phyloP scores from a whole-genome alignment of 2,888 invertebrate genomes.

The Cryptocephalus moraei region DNA sequence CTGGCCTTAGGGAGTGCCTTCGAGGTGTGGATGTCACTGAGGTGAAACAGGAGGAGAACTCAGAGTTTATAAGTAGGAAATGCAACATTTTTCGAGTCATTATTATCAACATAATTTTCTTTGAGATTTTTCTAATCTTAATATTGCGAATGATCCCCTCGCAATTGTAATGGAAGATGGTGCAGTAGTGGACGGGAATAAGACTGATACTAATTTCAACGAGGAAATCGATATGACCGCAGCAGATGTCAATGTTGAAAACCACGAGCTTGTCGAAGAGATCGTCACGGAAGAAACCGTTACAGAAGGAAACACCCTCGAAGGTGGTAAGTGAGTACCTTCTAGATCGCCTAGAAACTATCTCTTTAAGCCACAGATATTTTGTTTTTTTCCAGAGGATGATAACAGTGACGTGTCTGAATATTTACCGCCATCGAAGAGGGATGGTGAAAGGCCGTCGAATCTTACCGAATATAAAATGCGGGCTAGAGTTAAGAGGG shows the following conservation, averaged over 20 bases:
- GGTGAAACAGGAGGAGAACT: constrained; percentile 27
- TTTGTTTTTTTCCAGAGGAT: constrained; percentile 1
- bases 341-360: too few relatives aligned
- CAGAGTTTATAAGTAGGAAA: constrained; percentile 23
- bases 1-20: constrained; percentile 28
- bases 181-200: too few relatives aligned
- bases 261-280: background rate
- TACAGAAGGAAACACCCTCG: constrained; percentile 4
- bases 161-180: too few relatives aligned
- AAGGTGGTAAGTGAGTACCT: background rate
- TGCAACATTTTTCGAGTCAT: too few relatives aligned
- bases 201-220: too few relatives aligned
- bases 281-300: constrained; percentile 3
- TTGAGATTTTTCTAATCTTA: too few relatives aligned
- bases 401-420: constrained; percentile 31
- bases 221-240: background rate
- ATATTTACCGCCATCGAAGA: constrained; percentile 32
- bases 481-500: constrained; percentile 16
- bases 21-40: constrained; percentile 25
- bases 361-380: too few relatives aligned
- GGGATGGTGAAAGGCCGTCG: constrained; percentile 19
- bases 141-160: too few relatives aligned
- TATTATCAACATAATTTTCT: too few relatives aligned
- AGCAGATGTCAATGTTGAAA: constrained; percentile 2
- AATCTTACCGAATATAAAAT: constrained; percentile 10